Evolutionary conservation across 2,113 vertebrate genomes (phyloP).

Genomic region (Urocolius indicus): DNA sequence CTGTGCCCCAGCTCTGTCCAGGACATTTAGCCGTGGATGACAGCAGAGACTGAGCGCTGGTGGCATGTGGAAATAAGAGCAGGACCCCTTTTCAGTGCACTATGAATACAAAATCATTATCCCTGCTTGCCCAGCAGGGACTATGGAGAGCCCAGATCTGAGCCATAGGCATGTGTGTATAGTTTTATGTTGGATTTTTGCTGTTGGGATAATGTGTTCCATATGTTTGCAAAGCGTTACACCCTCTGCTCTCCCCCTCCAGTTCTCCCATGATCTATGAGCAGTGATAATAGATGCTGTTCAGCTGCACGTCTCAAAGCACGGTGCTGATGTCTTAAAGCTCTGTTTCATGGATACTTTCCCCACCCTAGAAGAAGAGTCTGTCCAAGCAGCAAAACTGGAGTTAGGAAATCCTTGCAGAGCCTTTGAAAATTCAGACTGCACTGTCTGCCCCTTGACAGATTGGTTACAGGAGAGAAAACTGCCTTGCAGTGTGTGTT

Average conservation of each 20-base stretch:
- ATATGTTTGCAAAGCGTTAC: not conserved
- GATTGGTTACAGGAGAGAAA: not conserved
- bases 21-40: not conserved
- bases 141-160: not conserved
- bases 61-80: not conserved
- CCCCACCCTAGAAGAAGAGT: not conserved
- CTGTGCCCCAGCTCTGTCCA: not conserved
- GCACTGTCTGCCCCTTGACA: not conserved
- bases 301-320: not conserved
- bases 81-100: not conserved
- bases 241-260: not conserved
- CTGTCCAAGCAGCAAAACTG: not conserved
- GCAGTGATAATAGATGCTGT: not conserved
- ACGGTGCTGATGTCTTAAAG: not conserved
- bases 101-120: not conserved
- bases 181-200: conserved; percentile 33
- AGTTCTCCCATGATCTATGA: not conserved
- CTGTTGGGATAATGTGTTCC: conserved; percentile 28
- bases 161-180: not conserved
- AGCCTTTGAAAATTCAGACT: not conserved
- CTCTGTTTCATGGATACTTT: not conserved
- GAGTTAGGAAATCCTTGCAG: not conserved
- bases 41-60: not conserved
- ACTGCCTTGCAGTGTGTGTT: not conserved
- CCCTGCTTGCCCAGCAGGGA: not conserved